Evolutionary conservation across 2,113 vertebrate species (phyloP).

Genomic region (Galeopterus variegatus): DNA sequence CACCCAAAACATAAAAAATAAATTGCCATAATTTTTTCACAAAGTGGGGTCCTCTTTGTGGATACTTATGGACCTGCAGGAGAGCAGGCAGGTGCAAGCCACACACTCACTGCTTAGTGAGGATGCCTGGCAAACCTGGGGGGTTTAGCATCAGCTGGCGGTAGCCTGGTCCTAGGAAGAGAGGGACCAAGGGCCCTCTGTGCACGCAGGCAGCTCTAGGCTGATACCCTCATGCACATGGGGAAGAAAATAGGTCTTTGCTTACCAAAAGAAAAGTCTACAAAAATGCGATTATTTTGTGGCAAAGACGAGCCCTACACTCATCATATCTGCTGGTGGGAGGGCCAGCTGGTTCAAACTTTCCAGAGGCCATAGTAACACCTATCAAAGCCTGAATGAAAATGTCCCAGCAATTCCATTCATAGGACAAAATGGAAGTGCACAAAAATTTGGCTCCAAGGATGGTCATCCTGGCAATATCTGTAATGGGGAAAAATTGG

Average conservation of each 20-base stretch:
- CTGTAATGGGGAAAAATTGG: too few relatives aligned
- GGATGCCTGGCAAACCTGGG: background rate
- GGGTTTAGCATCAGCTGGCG: background rate
- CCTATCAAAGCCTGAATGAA: background rate
- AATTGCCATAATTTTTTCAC: too few relatives aligned
- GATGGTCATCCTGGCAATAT: background rate
- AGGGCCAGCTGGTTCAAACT: background rate
- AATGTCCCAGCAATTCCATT: background rate
- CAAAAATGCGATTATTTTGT: background rate
- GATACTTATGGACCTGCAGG: background rate
- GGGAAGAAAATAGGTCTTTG: background rate
- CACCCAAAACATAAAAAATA: too few relatives aligned
- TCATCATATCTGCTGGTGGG: background rate
- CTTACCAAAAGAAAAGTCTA: background rate
- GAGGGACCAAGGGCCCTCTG: background rate
- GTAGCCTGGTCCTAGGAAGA: background rate
- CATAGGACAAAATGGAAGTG: background rate
- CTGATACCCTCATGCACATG: background rate
- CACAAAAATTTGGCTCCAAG: background rate
- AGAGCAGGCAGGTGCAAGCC: background rate
- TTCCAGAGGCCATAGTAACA: background rate
- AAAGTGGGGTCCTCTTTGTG: background rate
- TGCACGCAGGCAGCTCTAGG: background rate
- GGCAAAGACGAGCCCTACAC: background rate
- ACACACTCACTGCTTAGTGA: background rate